Base-by-base conservation (phyloP, 2,888 invertebrate species). In the Laothoe populi region DNA sequence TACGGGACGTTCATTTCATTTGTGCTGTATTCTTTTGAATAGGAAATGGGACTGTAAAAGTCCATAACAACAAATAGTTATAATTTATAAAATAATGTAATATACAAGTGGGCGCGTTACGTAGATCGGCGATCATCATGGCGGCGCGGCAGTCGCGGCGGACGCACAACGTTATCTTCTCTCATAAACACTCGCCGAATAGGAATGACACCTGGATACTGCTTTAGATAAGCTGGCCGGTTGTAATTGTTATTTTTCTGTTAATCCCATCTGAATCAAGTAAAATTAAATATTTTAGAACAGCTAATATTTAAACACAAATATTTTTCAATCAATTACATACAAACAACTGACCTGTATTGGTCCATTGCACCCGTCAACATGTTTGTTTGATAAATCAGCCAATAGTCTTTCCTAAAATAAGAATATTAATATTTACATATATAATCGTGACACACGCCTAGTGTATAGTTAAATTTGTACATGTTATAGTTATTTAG, bases 241-340 rank as follows among this genome's bases (percentile, higher is more conserved):
- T 66, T 77, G 70, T 80, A 78, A 78, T 75, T 88, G 92, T 94
- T 94, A 94, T 92, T 94, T 94, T 79, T 93, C 92, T 86, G 90
- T 90, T 75, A 93, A 85, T 73, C 87, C 93, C 82, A 93, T 87
- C 94, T 94, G 91, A 35, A 73, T 38, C 3, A 46, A 46, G 38
- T 35, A 19, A 24, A 46, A 21, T 35, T 45, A 11, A 44, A 44
- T 40, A 42, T 8, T 16, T 58, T 10, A 16, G 24, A 1, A 49
- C 13, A 24, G 26, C 23, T 24, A 24, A n/a, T 24, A 24, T 13
- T 8, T 21, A 23, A 13, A 48, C 19, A 16, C 5, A 26, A 26
- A 26, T 26, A 26, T 26, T 26, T 26, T 35, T 7, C 35, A 35
- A n/a, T n/a, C n/a, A n/a, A n/a, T n/a, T n/a, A n/a, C n/a, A 58